Evolutionary conservation across 2,888 invertebrate genomes (phyloP), one percentile per base, ranked within the genome.

Genomic region (Drosophila merina): DNA sequence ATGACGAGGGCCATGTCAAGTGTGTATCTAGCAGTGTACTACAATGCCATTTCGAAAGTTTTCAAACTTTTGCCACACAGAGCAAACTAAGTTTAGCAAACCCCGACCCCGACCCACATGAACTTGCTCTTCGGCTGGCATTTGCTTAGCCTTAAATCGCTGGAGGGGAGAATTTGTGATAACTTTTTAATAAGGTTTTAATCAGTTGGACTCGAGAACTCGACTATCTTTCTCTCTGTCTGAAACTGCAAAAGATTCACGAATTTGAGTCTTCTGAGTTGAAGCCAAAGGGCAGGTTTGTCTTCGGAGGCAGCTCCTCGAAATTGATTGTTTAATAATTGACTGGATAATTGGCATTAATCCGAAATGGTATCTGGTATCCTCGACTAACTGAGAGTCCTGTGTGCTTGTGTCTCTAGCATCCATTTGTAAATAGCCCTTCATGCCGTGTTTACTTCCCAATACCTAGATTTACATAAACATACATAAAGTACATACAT

Each of bases 151-250:
- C 68, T 26, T 33, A 51, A 58, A 58, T 50, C 9, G 71, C 62
- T 50, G 54, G 38, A 45, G 60, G 60, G 49, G 48, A 73, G 75
- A 79, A 74, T 62, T 85, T 66, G 54, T 67, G 77, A 68, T 81
- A 81, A 81, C 85, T 81, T 81, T 85, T 85, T 81, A 81, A 81
- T 81, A 79, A 72, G 85, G 77, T 81, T 81, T 81, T 85, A 81
- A 81, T 81, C 81, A 81, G 81, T 85, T 71, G 56, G 63, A 62
- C 30, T 36, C 33, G 8, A 20, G 54, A 59, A 38, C 49, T 45
- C 33, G 26, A 28, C 44, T 26, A 20, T 20, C 20, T 20, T 20
- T 20, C 20, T 28, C 63, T 42, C 63, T 42, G 20, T 31, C n/a
- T n/a, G 2, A 36, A 12, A 12, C 36, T 5, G 12, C 36, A n/a